phyloP scores from a whole-genome alignment of 2,888 invertebrate species.

The Watsonalla cultraria region DNA sequence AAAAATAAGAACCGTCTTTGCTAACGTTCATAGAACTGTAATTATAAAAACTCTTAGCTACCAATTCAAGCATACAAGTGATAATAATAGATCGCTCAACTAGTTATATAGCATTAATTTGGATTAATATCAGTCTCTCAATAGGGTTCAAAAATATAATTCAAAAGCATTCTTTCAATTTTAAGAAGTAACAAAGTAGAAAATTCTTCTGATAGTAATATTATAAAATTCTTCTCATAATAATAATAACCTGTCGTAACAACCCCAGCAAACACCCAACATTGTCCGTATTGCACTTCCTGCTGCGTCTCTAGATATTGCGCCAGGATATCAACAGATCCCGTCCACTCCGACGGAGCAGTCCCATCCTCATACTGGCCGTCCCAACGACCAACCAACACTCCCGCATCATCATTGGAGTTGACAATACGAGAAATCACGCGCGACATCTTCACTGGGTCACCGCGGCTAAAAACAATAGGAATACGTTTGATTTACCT shows the following conservation, averaged over 20 bases:
- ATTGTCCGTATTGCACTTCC: constrained; percentile 89
- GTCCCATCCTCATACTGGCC: constrained; percentile 86
- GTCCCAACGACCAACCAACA: constrained; percentile 86
- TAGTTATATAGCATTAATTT: too few species aligned
- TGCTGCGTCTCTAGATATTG: constrained; percentile 81
- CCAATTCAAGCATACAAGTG: too few species aligned
- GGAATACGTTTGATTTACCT: background rate
- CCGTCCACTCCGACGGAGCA: constrained; percentile 88
- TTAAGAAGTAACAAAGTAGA: too few species aligned
- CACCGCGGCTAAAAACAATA: constrained; percentile 73
- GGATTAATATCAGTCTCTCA: too few species aligned
- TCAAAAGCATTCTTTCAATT: too few species aligned
- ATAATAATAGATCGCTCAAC: too few species aligned
- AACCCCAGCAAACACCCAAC: constrained; percentile 93
- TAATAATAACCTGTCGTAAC: constrained; percentile 85
- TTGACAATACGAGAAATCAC: constrained; percentile 87
- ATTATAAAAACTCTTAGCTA: too few species aligned
- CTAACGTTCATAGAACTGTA: too few species aligned
- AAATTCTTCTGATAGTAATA: too few species aligned
- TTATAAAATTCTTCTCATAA: too few species aligned
- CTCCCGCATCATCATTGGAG: constrained; percentile 85
- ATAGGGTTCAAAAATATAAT: too few species aligned
- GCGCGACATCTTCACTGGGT: constrained; percentile 84
- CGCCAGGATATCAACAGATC: constrained; percentile 86
- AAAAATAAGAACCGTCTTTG: too few species aligned